phyloP scores from a whole-genome alignment of 1,140 invertebrate species.

The Leptoteleia sp. region DNA sequence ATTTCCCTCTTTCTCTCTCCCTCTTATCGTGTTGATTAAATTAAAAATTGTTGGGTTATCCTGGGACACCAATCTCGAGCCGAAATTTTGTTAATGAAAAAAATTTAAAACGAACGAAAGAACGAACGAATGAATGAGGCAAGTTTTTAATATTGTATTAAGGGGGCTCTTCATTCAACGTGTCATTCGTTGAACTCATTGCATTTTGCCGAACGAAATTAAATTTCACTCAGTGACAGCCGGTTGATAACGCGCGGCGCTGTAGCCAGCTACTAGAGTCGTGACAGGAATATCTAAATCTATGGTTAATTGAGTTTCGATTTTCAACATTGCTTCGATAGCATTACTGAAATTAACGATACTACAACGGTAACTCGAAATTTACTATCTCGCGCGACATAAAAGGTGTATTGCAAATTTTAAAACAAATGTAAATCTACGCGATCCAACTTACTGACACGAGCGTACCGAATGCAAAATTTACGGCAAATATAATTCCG shows the following conservation, averaged over 20 bases:
- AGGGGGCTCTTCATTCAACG: slow-evolving; percentile 55
- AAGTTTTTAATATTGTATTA: slow-evolving; percentile 55
- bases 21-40: too few relatives aligned
- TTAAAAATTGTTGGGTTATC: too few relatives aligned
- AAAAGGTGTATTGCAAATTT: slow-evolving; percentile 19
- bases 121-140: slow-evolving; percentile 49
- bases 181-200: slow-evolving; percentile 64
- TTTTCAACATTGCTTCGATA: slow-evolving; percentile 66
- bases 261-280: slow-evolving; percentile 61
- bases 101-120: slow-evolving; percentile 51
- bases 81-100: slow-evolving; percentile 49
- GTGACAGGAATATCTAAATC: slow-evolving; percentile 68
- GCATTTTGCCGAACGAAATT: slow-evolving; percentile 65
- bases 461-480: too few relatives aligned
- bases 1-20: too few relatives aligned
- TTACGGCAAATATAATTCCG: too few relatives aligned
- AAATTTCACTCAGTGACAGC: slow-evolving; percentile 67
- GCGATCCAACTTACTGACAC: too few relatives aligned
- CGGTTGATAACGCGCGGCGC: slow-evolving; percentile 64
- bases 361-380: slow-evolving; percentile 40
- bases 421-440: too few relatives aligned
- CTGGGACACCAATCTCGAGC: too few relatives aligned
- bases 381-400: slow-evolving; percentile 19
- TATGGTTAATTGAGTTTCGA: slow-evolving; percentile 66
- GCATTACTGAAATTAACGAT: slow-evolving; percentile 54